phyloP scores from a whole-genome alignment of 2,113 vertebrate species.

The Eurypyga helias region DNA sequence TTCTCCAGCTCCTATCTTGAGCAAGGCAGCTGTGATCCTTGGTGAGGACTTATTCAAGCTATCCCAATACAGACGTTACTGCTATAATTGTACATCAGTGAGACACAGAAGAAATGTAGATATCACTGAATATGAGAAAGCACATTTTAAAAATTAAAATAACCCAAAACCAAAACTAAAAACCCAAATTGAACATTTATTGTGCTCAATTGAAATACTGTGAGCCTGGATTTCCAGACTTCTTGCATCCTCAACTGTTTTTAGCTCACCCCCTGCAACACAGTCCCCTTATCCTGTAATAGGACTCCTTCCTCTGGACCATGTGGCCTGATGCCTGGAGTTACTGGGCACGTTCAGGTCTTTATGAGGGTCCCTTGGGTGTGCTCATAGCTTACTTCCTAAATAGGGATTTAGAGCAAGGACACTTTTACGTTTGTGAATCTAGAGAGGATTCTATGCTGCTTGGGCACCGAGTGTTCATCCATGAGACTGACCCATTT shows the following conservation, averaged over 20 bases:
- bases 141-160: not conserved
- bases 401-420: not conserved
- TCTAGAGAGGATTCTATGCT: not conserved
- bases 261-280: accelerated
- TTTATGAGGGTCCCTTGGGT: not conserved
- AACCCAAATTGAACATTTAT: not conserved
- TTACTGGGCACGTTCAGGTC: not conserved
- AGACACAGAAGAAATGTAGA: not conserved
- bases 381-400: not conserved
- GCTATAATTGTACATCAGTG: not conserved
- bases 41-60: not conserved
- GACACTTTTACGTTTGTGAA: not conserved
- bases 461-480: not conserved
- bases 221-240: not conserved
- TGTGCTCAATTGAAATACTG: not conserved
- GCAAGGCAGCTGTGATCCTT: not conserved
- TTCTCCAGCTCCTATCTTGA: not conserved
- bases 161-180: not conserved
- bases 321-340: not conserved
- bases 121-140: not conserved
- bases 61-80: not conserved
- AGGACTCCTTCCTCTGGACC: not conserved
- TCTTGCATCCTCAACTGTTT: not conserved
- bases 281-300: not conserved
- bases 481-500: not conserved